phyloP scores from a whole-genome alignment of 2,888 invertebrate species.

The Papilio protenor region DNA sequence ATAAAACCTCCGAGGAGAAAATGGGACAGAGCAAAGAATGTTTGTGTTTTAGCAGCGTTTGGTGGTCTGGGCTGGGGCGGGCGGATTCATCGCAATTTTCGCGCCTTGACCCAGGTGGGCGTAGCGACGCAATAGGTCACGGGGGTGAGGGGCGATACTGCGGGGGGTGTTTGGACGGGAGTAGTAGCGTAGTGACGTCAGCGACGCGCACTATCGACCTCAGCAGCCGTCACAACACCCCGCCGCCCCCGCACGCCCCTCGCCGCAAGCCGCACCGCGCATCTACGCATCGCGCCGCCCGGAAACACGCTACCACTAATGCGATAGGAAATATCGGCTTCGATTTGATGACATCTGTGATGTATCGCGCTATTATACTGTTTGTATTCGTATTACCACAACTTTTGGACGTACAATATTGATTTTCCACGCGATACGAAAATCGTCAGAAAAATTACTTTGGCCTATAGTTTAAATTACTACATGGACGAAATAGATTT shows the following conservation, averaged over 20 bases:
- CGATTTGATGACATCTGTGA: slow-evolving; percentile 60
- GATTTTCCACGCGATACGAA: not conserved
- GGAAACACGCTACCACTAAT: slow-evolving; percentile 68
- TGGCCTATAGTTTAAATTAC: not conserved
- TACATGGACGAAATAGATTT: not conserved
- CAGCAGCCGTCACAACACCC: slow-evolving; percentile 78
- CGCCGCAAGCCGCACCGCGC: slow-evolving; percentile 53
- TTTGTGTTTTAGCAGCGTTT: slow-evolving; percentile 20
- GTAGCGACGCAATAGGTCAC: slow-evolving; percentile 79
- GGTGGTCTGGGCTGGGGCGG: slow-evolving; percentile 50
- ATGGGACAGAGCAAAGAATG: slow-evolving; percentile 5
- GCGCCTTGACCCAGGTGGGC: slow-evolving; percentile 83
- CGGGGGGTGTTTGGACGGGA: slow-evolving; percentile 78
- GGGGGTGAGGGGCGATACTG: slow-evolving; percentile 62
- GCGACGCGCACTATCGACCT: slow-evolving; percentile 76
- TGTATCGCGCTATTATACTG: slow-evolving; percentile 46
- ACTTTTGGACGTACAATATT: not conserved
- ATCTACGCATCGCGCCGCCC: slow-evolving; percentile 77
- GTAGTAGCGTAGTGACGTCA: slow-evolving; percentile 84
- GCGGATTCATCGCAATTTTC: slow-evolving; percentile 66
- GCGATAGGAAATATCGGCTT: slow-evolving; percentile 68
- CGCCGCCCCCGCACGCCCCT: slow-evolving; percentile 54
- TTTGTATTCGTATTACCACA: not conserved
- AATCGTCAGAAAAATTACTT: not conserved
- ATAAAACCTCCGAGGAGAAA: not conserved